These are phyloP conservation scores for Anadara kagoshimensis DNA, from an alignment of 1,140 invertebrate genomes.

Conservation along the genomic window DNA sequence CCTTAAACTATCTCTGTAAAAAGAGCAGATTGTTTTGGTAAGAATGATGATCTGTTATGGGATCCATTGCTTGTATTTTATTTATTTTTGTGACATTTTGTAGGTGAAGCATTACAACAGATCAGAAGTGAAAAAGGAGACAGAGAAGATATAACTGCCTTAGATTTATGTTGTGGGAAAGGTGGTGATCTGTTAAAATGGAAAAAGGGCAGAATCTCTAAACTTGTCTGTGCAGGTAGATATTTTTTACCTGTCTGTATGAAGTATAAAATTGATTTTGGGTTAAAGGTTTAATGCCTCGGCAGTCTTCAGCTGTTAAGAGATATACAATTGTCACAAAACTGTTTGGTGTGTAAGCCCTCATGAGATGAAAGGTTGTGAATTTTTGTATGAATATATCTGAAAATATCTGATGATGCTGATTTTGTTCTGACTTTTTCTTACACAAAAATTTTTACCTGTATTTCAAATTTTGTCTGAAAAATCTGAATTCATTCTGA, in stretches of 20 bases:
- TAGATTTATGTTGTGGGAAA: conserved; percentile 89
- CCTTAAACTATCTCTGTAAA: too few relatives aligned
- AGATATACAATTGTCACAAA: background rate
- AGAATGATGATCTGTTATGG: background rate
- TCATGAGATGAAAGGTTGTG: too few relatives aligned
- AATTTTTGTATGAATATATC: too few relatives aligned
- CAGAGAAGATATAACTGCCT: conserved; percentile 66
- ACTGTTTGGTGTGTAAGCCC: too few relatives aligned
- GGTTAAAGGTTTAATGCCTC: background rate
- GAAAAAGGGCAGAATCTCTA: conserved; percentile 87
- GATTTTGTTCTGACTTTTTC: too few relatives aligned
- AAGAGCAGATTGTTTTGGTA: background rate
- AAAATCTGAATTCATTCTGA: too few relatives aligned
- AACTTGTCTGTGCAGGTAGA: conserved; percentile 88
- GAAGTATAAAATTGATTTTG: background rate
- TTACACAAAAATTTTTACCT: too few relatives aligned
- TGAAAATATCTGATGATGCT: too few relatives aligned
- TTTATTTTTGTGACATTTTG: conserved; percentile 15
- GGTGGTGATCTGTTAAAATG: conserved; percentile 98
- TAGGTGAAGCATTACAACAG: conserved; percentile 62
- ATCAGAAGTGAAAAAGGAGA: conserved; percentile 41
- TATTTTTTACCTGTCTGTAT: background rate
- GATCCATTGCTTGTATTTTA: too few relatives aligned
- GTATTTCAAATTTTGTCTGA: too few relatives aligned
- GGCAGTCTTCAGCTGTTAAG: background rate